Evolutionary conservation across 2,797 vertebrate species (phyloP), one percentile per base, ranked within the genome.

Genomic region (Phaenicophaeus curvirostris): DNA sequence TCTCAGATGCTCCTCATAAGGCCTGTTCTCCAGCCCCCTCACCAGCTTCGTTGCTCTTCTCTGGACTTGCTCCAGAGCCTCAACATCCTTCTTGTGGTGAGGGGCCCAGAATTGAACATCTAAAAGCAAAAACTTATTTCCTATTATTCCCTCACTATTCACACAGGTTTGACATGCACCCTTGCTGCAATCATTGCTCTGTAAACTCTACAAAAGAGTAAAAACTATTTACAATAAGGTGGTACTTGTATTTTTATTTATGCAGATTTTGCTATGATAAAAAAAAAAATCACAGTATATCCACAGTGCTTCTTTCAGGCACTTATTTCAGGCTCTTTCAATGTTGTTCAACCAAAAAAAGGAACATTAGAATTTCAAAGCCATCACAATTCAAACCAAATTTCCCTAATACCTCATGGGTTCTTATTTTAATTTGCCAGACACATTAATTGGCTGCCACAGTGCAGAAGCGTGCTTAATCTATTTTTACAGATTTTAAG

Each of bases 401-500:
- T 90, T 93, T 95, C 55, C n/a, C 17, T 93, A 72, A 68, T 90
- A 81, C 65, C 71, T 94, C 95, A 82, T 90, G 89, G 87, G 73
- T 89, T 95, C 75, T 57, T 84, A 51, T 66, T 95, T 91, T 91
- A 93, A 93, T 97, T 91, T 93, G 59, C 85, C 71, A 97, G 83
- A 55, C 76, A 58, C 27, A 46, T 76, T 95, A 96, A 96, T 55
- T 95, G 85, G 69, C 87, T 95, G 79, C 23, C 73, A 76, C 59
- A 84, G 73, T 68, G 81, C 78, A 95, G 76, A 65, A 84, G 65
- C 67, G 62, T 55, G 54, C 74, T 93, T 93, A 93, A 95, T 93
- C 75, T 95, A 75, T 89, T 96, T 87, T 94, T 88, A 96, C 63
- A 84, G 84, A 92, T 95, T 85, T 93, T 77, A 90, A 95, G 90